A percentile compares a stretch with the other conserved stretches of the same genome.
These are phyloP conservation scores for Xestia rhomboidea DNA, from an alignment of 2,888 invertebrate species.

Conservation along the genomic window DNA sequence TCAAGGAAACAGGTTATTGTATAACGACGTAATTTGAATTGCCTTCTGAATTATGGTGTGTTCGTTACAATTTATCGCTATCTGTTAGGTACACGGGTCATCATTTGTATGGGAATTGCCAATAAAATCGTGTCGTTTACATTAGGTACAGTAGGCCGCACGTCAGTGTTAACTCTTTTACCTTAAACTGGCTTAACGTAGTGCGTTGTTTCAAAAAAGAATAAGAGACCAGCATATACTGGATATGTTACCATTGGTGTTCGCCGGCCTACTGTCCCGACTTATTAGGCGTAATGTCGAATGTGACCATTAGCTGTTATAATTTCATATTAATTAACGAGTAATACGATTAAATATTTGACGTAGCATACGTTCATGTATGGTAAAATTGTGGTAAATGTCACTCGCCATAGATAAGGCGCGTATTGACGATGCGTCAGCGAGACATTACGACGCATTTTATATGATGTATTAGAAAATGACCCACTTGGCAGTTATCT, in stretches of 20 bases:
- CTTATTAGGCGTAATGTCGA: too few relatives aligned
- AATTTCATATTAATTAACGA: not conserved
- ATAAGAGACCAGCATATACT: not conserved
- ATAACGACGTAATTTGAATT: not conserved
- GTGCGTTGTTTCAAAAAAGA: not conserved
- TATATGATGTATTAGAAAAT: constrained; percentile 36
- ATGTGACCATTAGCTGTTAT: not conserved
- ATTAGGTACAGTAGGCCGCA: not conserved
- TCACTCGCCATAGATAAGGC: constrained; percentile 37
- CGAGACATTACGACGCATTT: constrained; percentile 27
- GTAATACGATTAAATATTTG: not conserved
- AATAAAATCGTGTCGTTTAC: not conserved
- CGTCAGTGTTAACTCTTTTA: not conserved
- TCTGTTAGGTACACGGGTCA: not conserved
- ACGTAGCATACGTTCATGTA: constrained; percentile 17
- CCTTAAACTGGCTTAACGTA: not conserved
- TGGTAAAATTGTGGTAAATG: constrained; percentile 47
- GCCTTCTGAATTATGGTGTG: too few relatives aligned
- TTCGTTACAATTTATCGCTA: not conserved
- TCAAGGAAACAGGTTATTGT: not conserved
- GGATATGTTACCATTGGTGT: not conserved
- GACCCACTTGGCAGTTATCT: constrained; percentile 26
- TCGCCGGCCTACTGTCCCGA: too few relatives aligned
- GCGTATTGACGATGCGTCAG: constrained; percentile 48
- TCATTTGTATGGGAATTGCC: not conserved